A percentile compares a stretch with the other conserved stretches of the same genome.
Evolutionary conservation across 2,888 invertebrate genomes (phyloP).

Genomic region (Sesamia inferens): DNA sequence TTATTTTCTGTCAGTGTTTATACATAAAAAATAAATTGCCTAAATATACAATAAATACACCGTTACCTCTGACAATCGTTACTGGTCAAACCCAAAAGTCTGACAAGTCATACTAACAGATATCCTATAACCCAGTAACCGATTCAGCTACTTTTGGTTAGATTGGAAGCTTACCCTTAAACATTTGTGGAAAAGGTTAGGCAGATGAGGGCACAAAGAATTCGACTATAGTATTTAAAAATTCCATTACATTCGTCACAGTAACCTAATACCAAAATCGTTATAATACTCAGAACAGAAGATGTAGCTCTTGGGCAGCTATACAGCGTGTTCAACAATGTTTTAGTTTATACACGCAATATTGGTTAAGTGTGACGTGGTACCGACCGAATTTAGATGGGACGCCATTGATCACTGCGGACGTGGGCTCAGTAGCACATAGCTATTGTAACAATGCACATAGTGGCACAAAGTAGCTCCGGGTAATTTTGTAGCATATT

Average conservation of each 20-base stretch:
- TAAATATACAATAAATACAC: background rate
- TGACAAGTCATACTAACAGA: too few species aligned
- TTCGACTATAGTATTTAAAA: conserved; percentile 20
- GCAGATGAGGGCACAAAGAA: background rate
- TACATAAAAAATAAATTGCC: background rate
- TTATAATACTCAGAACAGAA: conserved; percentile 25
- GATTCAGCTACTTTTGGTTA: too few species aligned
- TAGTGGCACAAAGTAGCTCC: conserved; percentile 10
- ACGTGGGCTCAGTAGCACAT: conserved; percentile 45
- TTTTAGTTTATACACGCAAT: conserved; percentile 42
- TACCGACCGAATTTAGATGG: conserved; percentile 51
- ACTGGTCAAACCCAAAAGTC: too few species aligned
- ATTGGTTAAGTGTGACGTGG: conserved; percentile 38
- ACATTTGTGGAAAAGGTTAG: too few species aligned
- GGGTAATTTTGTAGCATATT: background rate
- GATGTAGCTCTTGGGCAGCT: conserved; percentile 29
- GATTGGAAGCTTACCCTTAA: too few species aligned
- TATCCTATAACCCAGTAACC: too few species aligned
- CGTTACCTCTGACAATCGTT: too few species aligned
- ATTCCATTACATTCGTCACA: conserved; percentile 7
- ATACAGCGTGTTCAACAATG: conserved; percentile 42
- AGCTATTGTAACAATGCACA: conserved; percentile 12
- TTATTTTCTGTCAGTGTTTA: background rate
- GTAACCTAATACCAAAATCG: conserved; percentile 38
- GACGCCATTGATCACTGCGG: conserved; percentile 50